These are phyloP conservation scores for Scyliorhinus canicula DNA, from an alignment of 2,797 vertebrate genomes.

Conservation along the genomic window DNA sequence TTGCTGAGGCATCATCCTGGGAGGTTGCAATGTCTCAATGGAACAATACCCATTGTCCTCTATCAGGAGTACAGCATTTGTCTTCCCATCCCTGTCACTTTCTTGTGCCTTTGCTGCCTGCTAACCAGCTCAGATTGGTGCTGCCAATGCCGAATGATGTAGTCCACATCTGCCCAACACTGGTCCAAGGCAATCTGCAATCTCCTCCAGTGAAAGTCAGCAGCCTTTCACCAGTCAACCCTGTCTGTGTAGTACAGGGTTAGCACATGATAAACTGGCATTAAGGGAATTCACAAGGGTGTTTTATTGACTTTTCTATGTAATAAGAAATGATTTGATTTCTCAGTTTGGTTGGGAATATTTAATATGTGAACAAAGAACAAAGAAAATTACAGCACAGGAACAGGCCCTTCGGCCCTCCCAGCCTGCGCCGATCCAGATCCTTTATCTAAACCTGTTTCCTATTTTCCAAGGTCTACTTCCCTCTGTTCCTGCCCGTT, in stretches of 20 bases:
- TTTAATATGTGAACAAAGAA: no score
- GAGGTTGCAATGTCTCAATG: neutral
- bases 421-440: no score
- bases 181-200: neutral
- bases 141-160: neutral
- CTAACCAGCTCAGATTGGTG: neutral
- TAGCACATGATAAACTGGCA: neutral
- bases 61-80: neutral
- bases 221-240: neutral
- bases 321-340: neutral
- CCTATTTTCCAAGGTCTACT: no score
- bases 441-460: no score
- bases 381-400: no score
- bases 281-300: neutral
- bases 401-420: no score
- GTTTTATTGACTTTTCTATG: neutral
- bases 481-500: no score
- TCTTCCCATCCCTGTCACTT: neutral
- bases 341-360: neutral
- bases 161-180: neutral
- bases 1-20: neutral
- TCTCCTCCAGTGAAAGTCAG: neutral
- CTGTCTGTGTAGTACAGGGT: no score
- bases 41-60: neutral
- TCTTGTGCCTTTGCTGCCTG: neutral